Conservation (phyloP, 2,888 invertebrate species). For the Blomia tropicalis region DNA sequence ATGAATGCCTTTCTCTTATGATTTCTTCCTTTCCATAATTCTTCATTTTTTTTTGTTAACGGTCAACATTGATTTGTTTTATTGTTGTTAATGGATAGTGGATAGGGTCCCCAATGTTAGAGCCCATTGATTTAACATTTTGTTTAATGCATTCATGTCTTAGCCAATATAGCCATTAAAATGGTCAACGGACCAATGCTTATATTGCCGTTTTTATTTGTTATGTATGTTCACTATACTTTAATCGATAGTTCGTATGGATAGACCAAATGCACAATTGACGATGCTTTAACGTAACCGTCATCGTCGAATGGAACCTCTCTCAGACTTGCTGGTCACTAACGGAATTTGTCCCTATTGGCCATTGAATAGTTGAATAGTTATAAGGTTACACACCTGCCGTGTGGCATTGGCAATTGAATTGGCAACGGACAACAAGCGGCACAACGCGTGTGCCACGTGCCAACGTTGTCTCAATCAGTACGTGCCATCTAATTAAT, state of each 20-base stretch:
- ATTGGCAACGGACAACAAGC: too few species aligned
- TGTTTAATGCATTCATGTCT: too few species aligned
- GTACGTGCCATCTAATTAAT: slow-evolving; percentile 15
- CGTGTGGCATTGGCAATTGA: background rate
- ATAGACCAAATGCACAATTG: too few species aligned
- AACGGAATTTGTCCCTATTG: slow-evolving; percentile 4
- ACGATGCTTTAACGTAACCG: background rate
- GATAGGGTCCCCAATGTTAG: background rate
- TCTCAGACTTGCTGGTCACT: background rate
- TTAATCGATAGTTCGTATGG: too few species aligned
- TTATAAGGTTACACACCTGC: slow-evolving; percentile 1
- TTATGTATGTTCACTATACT: too few species aligned
- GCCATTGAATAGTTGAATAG: too few species aligned
- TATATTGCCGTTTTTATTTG: too few species aligned
- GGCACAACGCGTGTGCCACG: background rate
- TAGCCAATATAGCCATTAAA: background rate
- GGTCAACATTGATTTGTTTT: too few species aligned
- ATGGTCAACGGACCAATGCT: too few species aligned
- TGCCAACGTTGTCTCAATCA: slow-evolving; percentile 13
- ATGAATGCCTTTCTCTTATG: too few species aligned
- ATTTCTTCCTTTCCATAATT: too few species aligned
- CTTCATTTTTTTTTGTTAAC: too few species aligned
- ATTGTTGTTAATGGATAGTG: slow-evolving; percentile 2
- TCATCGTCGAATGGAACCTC: background rate
- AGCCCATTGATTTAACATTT: background rate